phyloP scores from a whole-genome alignment of 2,113 vertebrate genomes.

The Paratilapia polleni region DNA sequence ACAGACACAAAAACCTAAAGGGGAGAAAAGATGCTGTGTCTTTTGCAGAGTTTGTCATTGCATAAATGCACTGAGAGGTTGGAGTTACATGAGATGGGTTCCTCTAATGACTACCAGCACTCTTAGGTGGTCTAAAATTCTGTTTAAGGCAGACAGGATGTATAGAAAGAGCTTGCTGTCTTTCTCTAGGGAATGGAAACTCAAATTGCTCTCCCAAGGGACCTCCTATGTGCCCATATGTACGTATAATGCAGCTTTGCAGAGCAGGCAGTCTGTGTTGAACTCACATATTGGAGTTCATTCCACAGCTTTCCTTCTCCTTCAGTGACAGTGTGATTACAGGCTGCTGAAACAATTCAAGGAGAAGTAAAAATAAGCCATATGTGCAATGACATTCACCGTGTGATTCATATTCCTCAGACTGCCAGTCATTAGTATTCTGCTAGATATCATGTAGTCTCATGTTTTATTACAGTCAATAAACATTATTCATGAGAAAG shows the following conservation, averaged over 20 bases:
- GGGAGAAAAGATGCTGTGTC: not conserved
- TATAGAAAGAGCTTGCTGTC: constrained; percentile 25
- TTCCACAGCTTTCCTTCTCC: not conserved
- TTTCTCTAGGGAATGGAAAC: constrained; percentile 46
- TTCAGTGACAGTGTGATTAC: constrained; percentile 26
- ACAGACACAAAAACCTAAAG: not conserved
- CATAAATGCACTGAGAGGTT: not conserved
- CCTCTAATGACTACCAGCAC: constrained; percentile 30
- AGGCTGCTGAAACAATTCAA: constrained; percentile 16
- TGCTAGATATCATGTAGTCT: not conserved
- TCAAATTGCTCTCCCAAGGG: constrained; percentile 28
- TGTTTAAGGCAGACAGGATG: constrained; percentile 32
- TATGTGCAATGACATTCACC: constrained; percentile 33
- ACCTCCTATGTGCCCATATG: constrained; percentile 45
- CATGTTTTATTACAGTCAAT: not conserved
- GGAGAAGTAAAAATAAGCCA: constrained; percentile 33
- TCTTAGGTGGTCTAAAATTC: constrained; percentile 24
- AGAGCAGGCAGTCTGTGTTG: constrained; percentile 35
- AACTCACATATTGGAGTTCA: constrained; percentile 48
- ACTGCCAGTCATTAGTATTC: not conserved
- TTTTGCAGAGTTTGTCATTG: constrained; percentile 19
- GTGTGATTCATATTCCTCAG: not conserved
- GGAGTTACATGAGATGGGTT: constrained; percentile 8
- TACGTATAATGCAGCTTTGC: constrained; percentile 12
- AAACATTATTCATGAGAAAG: not conserved